phyloP scores from a whole-genome alignment of 2,888 invertebrate species.

The Nipponacmea schrenckii region DNA sequence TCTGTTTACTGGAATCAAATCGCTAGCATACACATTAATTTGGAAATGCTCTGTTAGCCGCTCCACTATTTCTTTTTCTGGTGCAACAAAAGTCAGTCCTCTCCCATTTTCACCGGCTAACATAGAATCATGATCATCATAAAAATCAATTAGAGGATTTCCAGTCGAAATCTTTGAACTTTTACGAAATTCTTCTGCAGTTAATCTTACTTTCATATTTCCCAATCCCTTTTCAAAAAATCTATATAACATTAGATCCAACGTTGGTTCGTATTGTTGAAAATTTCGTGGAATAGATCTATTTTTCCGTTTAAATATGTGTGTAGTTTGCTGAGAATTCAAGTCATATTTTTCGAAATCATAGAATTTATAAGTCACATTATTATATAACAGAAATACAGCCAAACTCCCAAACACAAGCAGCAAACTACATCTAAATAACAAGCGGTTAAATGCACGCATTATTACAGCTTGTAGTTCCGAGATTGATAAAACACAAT shows the following conservation, averaged over 20 bases:
- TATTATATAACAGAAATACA: too few relatives aligned
- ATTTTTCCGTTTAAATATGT: too few relatives aligned
- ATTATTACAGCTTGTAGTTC: too few relatives aligned
- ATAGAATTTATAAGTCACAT: too few relatives aligned
- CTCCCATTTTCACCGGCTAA: constrained; percentile 29
- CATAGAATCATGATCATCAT: constrained; percentile 12
- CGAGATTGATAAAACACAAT: too few relatives aligned
- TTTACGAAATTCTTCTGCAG: not conserved
- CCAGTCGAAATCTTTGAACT: not conserved
- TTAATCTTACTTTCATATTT: not conserved
- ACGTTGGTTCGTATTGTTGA: not conserved
- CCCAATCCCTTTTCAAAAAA: not conserved
- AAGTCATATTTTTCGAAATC: too few relatives aligned
- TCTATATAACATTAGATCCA: not conserved
- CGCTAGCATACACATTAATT: constrained; percentile 50
- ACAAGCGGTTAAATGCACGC: too few relatives aligned
- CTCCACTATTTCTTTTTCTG: constrained; percentile 22
- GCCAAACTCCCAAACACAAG: too few relatives aligned
- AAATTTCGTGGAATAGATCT: too few relatives aligned
- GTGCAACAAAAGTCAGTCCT: constrained; percentile 24
- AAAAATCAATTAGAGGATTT: constrained; percentile 14
- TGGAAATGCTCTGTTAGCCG: constrained; percentile 30
- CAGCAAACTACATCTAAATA: too few relatives aligned
- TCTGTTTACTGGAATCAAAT: constrained; percentile 52
- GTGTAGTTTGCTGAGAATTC: too few relatives aligned